Conservation (phyloP, 2,888 invertebrate genomes). For the Phytoseiulus persimilis region DNA sequence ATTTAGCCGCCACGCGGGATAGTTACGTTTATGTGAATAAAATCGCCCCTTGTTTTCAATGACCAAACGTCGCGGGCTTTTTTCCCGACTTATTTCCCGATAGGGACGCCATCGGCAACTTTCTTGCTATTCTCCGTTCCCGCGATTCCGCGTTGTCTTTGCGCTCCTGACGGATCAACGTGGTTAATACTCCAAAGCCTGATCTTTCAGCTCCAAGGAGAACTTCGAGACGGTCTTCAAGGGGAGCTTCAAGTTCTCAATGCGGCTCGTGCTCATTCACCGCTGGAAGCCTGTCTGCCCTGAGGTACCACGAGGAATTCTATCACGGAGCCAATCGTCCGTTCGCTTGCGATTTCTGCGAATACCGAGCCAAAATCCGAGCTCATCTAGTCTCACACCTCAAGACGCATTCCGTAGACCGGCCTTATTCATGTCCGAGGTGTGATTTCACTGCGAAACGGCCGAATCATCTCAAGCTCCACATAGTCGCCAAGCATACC, state of each 20-base stretch:
- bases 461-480: constrained; percentile 33
- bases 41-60: background rate
- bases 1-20: background rate
- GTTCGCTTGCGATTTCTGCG: constrained; percentile 23
- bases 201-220: background rate
- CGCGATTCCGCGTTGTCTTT: background rate
- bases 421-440: constrained; percentile 14
- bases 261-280: constrained; percentile 8
- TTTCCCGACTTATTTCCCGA: background rate
- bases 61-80: background rate
- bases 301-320: constrained; percentile 20
- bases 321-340: constrained; percentile 16
- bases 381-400: constrained; percentile 25
- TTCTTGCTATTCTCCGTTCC: background rate
- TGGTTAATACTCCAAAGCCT: background rate
- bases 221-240: background rate
- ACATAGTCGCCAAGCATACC: constrained; percentile 15
- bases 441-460: constrained; percentile 30
- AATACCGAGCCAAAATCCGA: constrained; percentile 26
- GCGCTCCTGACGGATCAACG: background rate
- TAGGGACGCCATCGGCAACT: background rate
- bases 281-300: constrained; percentile 7
- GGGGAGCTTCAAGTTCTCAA: background rate
- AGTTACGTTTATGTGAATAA: background rate
- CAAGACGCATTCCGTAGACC: constrained; percentile 29